Conservation (phyloP, 2,797 vertebrate species). For the Cygnus olor region DNA sequence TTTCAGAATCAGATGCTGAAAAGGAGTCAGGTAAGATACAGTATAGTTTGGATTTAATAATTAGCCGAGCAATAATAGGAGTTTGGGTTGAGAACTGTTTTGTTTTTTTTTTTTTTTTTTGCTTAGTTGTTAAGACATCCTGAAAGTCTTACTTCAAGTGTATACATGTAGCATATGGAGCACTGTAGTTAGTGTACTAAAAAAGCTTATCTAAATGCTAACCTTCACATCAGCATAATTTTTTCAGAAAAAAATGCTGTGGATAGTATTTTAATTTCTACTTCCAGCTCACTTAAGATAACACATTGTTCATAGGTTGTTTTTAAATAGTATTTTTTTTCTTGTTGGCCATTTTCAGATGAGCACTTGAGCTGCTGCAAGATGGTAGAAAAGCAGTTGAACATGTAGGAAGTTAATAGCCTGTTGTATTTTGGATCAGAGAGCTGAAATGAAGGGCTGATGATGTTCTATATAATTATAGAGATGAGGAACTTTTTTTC, state of each 20-base stretch:
- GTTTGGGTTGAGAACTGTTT: background rate
- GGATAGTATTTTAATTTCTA: background rate
- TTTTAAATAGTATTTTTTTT: background rate
- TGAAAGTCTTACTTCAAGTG: background rate
- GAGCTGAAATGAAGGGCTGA: background rate
- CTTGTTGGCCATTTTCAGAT: background rate
- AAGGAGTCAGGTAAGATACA: conserved; percentile 76
- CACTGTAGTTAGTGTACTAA: background rate
- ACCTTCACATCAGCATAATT: background rate
- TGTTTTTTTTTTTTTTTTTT: background rate
- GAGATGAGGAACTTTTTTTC: background rate
- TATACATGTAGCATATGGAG: background rate
- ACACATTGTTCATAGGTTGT: background rate
- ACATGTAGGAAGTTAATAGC: background rate
- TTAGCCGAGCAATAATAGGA: background rate
- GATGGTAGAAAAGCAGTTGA: background rate
- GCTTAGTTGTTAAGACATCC: background rate
- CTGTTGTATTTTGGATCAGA: background rate
- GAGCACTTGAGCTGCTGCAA: background rate
- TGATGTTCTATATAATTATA: background rate
- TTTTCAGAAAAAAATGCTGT: background rate
- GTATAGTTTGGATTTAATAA: background rate
- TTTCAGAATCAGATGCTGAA: conserved; percentile 80
- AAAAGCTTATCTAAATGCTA: background rate
- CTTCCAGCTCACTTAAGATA: background rate